phyloP scores from a whole-genome alignment of 2,113 vertebrate genomes.

The Chloroceryle aenea region DNA sequence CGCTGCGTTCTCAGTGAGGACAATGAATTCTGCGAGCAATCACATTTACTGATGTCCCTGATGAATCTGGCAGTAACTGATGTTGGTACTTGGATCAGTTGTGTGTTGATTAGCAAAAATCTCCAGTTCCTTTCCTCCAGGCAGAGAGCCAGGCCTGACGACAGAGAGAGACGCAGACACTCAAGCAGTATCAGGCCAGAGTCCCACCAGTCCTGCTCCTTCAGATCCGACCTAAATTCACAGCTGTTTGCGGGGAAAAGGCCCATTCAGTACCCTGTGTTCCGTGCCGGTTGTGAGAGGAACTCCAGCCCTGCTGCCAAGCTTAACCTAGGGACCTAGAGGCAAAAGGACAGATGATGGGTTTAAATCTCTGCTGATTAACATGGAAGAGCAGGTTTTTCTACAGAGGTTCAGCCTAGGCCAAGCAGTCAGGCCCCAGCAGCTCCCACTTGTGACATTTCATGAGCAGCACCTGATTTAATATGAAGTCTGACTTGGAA shows the following conservation, averaged over 20 bases:
- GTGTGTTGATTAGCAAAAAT: not conserved
- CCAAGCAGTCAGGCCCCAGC: not conserved
- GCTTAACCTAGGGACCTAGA: not conserved
- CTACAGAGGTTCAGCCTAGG: not conserved
- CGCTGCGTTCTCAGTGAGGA: not conserved
- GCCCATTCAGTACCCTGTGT: not conserved
- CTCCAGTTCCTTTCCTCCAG: not conserved
- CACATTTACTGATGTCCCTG: not conserved
- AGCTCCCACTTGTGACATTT: not conserved
- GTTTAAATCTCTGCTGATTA: not conserved
- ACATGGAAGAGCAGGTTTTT: not conserved
- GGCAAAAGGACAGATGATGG: not conserved
- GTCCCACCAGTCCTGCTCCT: not conserved
- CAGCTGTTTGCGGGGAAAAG: not conserved
- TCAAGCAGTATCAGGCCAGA: not conserved
- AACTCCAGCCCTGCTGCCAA: not conserved
- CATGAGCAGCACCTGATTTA: not conserved
- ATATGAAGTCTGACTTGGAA: not conserved
- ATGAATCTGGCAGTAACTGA: not conserved
- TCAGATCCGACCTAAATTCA: not conserved
- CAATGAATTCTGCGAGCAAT: not conserved
- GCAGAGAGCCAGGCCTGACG: not conserved
- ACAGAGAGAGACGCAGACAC: rapidly evolving
- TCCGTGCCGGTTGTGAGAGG: not conserved
- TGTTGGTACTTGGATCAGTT: not conserved